Evolutionary conservation across 2,113 vertebrate genomes (phyloP).

Genomic region (Leptodactylus fuscus): DNA sequence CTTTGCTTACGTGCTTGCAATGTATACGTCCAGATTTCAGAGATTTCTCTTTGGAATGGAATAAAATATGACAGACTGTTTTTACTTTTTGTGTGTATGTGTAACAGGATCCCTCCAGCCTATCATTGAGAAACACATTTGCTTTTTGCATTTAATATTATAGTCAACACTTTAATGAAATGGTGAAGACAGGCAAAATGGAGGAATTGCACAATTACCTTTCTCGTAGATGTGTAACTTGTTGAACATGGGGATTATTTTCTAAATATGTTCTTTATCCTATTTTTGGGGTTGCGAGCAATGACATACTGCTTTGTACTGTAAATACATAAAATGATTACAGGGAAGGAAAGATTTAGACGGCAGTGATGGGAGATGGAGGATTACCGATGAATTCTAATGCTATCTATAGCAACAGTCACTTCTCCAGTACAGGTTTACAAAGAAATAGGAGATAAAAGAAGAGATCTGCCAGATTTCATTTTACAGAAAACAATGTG

Average conservation of each 20-base stretch:
- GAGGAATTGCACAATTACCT: not conserved
- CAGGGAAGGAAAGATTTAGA: not conserved
- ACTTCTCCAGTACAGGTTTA: not conserved
- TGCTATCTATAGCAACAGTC: not conserved
- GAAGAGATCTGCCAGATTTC: too few relatives aligned
- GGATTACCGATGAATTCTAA: not conserved
- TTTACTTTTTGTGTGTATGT: conserved; percentile 2
- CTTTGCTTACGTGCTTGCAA: conserved; percentile 40
- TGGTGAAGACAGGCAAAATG: not conserved
- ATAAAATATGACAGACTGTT: conserved; percentile 44
- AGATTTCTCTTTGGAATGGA: conserved; percentile 28
- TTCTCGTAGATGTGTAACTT: not conserved
- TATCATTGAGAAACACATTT: conserved; percentile 37
- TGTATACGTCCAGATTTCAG: conserved; percentile 37
- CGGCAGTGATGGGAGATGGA: not conserved
- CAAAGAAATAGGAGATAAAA: too few relatives aligned
- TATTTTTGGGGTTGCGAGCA: not conserved
- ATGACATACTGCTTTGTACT: not conserved
- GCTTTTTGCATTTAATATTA: conserved; percentile 2
- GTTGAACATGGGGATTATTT: not conserved
- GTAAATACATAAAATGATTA: not conserved
- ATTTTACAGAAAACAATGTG: too few relatives aligned
- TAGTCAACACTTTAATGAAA: conserved; percentile 14
- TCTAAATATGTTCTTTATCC: not conserved
- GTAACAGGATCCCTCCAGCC: conserved; percentile 25